These are phyloP conservation scores for Bombylius major DNA, from an alignment of 2,888 invertebrate genomes.

Conservation along the genomic window DNA sequence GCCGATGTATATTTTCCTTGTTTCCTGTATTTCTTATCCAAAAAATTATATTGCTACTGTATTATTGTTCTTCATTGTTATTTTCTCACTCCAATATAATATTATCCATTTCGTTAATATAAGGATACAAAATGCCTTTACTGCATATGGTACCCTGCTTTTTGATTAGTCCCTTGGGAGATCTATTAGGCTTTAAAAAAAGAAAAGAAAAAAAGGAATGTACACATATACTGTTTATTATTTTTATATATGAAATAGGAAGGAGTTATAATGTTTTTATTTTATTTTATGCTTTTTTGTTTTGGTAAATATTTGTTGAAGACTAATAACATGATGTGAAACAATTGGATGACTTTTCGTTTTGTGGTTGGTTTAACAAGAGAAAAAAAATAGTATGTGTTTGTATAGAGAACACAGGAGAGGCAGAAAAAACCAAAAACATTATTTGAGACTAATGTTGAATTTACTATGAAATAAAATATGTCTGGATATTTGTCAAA, in stretches of 20 bases:
- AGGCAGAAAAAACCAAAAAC: too few species aligned
- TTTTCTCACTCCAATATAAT: constrained; percentile 12
- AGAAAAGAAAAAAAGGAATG: background rate
- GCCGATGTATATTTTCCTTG: constrained; percentile 1
- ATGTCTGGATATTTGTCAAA: too few species aligned
- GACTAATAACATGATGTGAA: constrained; percentile 12
- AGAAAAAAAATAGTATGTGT: too few species aligned
- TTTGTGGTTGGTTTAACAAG: background rate
- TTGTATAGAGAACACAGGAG: too few species aligned
- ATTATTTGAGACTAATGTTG: too few species aligned
- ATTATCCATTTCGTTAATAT: constrained; percentile 13
- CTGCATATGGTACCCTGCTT: constrained; percentile 13
- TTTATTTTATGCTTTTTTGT: background rate
- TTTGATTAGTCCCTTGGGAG: constrained; percentile 15
- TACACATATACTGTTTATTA: constrained; percentile 10
- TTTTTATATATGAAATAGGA: background rate
- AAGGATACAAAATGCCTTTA: constrained; percentile 8
- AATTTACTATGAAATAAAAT: too few species aligned
- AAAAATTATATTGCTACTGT: background rate
- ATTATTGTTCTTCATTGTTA: background rate
- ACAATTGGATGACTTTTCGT: constrained; percentile 10
- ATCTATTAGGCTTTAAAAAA: constrained; percentile 11
- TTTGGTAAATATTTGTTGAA: constrained; percentile 11
- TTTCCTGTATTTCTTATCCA: constrained; percentile 5
- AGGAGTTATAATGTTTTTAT: background rate